phyloP scores from a whole-genome alignment of 1,140 invertebrate genomes.

The Platorchestia sp. region DNA sequence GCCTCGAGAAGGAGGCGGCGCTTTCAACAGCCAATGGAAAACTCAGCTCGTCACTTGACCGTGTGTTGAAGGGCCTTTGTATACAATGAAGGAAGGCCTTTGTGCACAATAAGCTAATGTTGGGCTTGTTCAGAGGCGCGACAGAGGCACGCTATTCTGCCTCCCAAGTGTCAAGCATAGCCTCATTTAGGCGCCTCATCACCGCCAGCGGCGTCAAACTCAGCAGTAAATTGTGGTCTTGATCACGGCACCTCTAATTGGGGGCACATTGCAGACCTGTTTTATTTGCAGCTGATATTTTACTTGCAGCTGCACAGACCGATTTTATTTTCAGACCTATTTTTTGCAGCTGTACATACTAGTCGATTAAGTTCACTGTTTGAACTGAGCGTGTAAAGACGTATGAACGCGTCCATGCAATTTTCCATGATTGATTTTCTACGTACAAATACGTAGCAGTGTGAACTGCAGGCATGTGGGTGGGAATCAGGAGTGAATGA shows the following conservation, averaged over 20 bases:
- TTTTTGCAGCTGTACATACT: background rate
- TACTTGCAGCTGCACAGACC: background rate
- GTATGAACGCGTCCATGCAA: background rate
- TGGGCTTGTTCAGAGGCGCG: slow-evolving; percentile 24
- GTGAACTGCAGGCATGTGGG: background rate
- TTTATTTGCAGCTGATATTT: background rate
- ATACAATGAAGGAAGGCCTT: slow-evolving; percentile 2
- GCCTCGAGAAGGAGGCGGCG: background rate
- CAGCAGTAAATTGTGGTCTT: background rate
- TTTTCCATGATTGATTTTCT: background rate
- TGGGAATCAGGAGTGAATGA: background rate
- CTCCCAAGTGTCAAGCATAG: background rate
- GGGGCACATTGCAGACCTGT: background rate
- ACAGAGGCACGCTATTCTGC: background rate
- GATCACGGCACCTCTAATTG: background rate
- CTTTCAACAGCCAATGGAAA: background rate
- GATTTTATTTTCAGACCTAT: background rate
- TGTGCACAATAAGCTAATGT: slow-evolving; percentile 33
- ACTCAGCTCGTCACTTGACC: background rate
- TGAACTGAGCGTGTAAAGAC: background rate
- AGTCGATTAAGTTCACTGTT: background rate
- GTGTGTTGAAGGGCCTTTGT: slow-evolving; percentile 30
- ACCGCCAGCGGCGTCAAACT: background rate
- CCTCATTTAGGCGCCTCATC: background rate
- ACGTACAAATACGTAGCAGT: background rate